Evolutionary conservation across 2,113 vertebrate genomes (phyloP).

Genomic region (Myxocyprinus asiaticus): DNA sequence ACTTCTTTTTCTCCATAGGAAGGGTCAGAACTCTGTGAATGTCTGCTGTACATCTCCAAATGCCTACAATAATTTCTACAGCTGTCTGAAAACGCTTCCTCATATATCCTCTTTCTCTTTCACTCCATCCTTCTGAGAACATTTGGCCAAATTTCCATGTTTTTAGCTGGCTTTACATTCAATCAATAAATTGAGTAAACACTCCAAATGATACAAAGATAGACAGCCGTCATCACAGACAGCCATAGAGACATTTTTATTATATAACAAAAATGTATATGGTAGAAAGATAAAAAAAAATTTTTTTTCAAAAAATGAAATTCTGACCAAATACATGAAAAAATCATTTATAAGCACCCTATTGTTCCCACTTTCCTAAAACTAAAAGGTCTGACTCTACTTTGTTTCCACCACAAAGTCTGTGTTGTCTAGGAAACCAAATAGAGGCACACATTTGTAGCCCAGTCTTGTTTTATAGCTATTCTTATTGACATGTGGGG

Average conservation of each 20-base stretch:
- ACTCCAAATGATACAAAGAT: no score
- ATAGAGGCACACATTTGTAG: constrained; percentile 48
- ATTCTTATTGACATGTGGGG: constrained; percentile 33
- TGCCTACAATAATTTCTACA: constrained; percentile 47
- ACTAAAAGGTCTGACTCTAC: constrained; percentile 18
- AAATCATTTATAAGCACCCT: not conserved
- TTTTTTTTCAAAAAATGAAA: no score
- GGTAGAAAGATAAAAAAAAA: not conserved
- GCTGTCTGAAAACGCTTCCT: constrained; percentile 30
- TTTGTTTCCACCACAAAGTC: not conserved
- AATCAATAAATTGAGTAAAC: no score
- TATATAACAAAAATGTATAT: no score
- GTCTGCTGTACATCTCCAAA: constrained; percentile 36
- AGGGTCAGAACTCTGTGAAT: constrained; percentile 6
- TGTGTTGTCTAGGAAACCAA: constrained; percentile 59
- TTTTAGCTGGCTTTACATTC: no score
- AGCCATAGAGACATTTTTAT: no score
- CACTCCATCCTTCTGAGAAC: not conserved
- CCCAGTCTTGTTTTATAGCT: constrained; percentile 33
- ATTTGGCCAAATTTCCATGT: no score
- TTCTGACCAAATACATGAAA: not conserved
- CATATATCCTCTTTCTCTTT: not conserved
- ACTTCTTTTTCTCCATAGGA: not conserved
- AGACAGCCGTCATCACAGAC: no score
- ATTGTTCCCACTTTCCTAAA: not conserved